Percentiles rank a stretch among this genome's conserved stretches.
Conservation (phyloP, 2,113 vertebrate genomes). For the Hippoglossus stenolepis region DNA sequence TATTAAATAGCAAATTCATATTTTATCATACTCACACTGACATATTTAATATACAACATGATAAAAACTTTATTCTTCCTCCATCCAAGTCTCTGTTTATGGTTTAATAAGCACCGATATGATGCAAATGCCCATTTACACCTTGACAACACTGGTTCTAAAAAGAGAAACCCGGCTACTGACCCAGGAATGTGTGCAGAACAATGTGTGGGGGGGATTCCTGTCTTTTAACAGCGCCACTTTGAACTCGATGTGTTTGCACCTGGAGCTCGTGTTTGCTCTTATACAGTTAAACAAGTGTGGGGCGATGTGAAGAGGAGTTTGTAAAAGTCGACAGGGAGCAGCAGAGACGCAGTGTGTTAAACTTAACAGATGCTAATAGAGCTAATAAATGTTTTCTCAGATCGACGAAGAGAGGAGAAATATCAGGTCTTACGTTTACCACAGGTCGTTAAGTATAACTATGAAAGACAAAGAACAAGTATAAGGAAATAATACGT, state of each 20-base stretch:
- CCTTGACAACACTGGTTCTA: background rate
- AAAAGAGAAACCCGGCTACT: slow-evolving; percentile 10
- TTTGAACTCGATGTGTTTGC: slow-evolving; percentile 60
- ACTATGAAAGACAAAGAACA: too few species aligned
- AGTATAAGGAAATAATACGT: too few species aligned
- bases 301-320: slow-evolving; percentile 5
- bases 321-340: background rate
- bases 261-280: slow-evolving; percentile 55
- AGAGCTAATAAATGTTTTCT: background rate
- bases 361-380: background rate
- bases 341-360: background rate
- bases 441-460: background rate
- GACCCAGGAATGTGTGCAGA: slow-evolving; percentile 32
- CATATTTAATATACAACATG: background rate
- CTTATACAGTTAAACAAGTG: slow-evolving; percentile 8
- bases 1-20: background rate
- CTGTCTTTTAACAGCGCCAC: slow-evolving; percentile 66
- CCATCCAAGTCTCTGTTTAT: background rate
- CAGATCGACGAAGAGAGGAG: background rate
- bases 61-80: background rate
- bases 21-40: background rate
- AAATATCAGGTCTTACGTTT: background rate
- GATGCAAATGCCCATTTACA: background rate
- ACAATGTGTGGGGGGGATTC: slow-evolving; percentile 56
- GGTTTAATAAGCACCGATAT: slow-evolving; percentile 12